A percentile compares a stretch with the other conserved stretches of the same genome.
These are phyloP conservation scores for Colaptes auratus DNA, from an alignment of 2,113 vertebrate genomes.

Conservation along the genomic window DNA sequence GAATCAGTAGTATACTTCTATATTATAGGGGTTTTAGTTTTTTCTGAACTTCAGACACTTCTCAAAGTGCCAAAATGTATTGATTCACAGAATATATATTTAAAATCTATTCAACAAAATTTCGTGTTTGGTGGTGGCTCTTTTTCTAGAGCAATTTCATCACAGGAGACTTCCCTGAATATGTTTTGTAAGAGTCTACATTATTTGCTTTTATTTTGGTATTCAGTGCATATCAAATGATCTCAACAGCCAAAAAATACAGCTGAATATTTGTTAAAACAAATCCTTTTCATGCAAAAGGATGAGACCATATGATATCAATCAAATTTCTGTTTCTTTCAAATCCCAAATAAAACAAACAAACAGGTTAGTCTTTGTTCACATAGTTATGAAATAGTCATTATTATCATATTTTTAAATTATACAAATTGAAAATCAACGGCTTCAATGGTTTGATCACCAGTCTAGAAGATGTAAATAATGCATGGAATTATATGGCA, in stretches of 20 bases:
- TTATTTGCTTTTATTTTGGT: background rate
- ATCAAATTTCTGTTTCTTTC: background rate
- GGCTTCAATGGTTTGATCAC: background rate
- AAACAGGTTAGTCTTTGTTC: background rate
- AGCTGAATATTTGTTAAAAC: slow-evolving; percentile 24
- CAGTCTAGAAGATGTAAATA: background rate
- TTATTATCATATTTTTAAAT: background rate
- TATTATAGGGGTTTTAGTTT: background rate
- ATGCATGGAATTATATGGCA: background rate
- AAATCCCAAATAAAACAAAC: slow-evolving; percentile 6
- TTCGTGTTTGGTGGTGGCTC: background rate
- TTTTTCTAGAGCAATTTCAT: background rate
- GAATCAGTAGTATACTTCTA: background rate
- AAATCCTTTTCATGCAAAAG: slow-evolving; percentile 4
- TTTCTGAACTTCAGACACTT: background rate
- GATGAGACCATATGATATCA: background rate
- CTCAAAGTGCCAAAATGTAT: background rate
- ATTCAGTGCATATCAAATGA: background rate
- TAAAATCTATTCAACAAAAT: background rate
- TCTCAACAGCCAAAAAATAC: slow-evolving; percentile 21
- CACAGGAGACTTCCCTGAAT: background rate
- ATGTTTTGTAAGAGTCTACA: background rate
- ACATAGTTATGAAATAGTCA: background rate
- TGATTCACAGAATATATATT: background rate
- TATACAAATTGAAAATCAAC: background rate